Evolutionary conservation across 2,113 vertebrate genomes (phyloP).

Genomic region (Dromaius novaehollandiae): DNA sequence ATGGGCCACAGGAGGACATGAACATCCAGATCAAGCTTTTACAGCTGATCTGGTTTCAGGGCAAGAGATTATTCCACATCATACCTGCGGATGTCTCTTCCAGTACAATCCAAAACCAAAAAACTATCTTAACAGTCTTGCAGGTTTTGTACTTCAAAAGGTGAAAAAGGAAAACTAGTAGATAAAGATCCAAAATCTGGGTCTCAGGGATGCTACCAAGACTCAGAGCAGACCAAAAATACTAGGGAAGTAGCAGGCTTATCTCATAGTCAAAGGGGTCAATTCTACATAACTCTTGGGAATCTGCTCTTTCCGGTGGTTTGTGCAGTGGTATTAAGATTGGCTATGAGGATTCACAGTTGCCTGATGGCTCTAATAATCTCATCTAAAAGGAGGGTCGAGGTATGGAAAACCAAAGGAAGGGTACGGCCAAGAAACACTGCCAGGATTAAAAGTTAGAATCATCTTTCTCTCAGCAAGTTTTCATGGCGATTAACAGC

Average conservation of each 20-base stretch:
- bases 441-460: background rate
- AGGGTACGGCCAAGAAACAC: background rate
- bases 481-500: background rate
- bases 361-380: background rate
- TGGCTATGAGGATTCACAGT: background rate
- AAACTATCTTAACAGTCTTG: background rate
- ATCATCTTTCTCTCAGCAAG: background rate
- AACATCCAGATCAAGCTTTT: conserved; percentile 4
- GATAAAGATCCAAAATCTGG: background rate
- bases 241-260: background rate
- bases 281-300: background rate
- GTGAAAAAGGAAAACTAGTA: background rate
- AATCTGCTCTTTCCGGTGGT: background rate
- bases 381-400: background rate
- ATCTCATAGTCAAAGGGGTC: background rate
- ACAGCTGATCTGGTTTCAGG: background rate
- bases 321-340: background rate
- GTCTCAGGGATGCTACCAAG: background rate
- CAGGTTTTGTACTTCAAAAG: background rate
- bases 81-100: background rate
- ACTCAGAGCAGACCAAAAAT: background rate
- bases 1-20: background rate
- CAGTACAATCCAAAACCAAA: background rate
- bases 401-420: background rate
- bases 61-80: background rate